phyloP scores from a whole-genome alignment of 2,797 vertebrate species.

The Poeciliopsis paucimaculata region DNA sequence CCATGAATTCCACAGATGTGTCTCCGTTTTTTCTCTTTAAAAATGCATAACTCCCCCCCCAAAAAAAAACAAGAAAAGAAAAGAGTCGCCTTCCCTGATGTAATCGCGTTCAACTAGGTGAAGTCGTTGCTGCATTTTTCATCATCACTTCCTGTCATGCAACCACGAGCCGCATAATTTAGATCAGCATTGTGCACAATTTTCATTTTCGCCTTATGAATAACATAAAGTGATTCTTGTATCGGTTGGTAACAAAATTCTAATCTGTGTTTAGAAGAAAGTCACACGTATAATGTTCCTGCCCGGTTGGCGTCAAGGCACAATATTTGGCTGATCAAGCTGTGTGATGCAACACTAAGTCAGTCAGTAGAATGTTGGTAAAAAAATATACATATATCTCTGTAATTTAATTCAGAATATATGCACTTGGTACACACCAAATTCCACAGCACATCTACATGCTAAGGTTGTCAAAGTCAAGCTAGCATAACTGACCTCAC shows the following conservation, averaged over 20 bases:
- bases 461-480: too few relatives aligned
- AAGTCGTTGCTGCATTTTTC: constrained; percentile 2
- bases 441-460: too few relatives aligned
- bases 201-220: background rate
- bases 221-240: background rate
- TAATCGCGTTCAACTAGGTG: background rate
- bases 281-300: background rate
- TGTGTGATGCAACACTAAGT: background rate
- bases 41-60: background rate
- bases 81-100: background rate
- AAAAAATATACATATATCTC: background rate
- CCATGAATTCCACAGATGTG: background rate
- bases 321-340: background rate
- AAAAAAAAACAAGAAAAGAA: background rate
- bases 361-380: background rate
- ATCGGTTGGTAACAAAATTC: background rate
- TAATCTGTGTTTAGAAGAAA: background rate
- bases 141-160: constrained; percentile 4
- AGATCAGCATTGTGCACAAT: background rate
- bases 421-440: background rate
- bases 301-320: background rate
- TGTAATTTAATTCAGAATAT: background rate
- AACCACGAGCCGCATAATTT: background rate
- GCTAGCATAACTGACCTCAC: too few relatives aligned
- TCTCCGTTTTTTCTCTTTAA: background rate